Conservation (phyloP, 64 coral and sea anemone species). For the Catalaphyllia jardinei region DNA sequence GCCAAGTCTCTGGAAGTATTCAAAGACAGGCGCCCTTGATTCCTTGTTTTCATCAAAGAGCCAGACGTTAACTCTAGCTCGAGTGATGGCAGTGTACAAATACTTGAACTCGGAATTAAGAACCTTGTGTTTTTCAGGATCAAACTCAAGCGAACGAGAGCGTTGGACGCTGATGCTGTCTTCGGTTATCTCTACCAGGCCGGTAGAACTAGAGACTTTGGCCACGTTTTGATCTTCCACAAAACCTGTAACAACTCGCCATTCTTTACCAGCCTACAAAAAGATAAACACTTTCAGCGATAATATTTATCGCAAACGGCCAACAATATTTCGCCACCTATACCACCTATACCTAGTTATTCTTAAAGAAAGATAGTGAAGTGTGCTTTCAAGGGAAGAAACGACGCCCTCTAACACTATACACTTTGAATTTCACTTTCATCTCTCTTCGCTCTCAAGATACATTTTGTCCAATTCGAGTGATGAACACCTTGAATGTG, state of each 20-base stretch:
- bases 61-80: conserved; percentile 97
- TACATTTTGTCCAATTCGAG: too few relatives aligned
- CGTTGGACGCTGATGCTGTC: not conserved
- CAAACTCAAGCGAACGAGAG: conserved; percentile 62
- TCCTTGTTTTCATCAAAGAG: conserved; percentile 94
- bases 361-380: too few relatives aligned
- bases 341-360: not conserved
- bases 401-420: too few relatives aligned
- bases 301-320: not conserved
- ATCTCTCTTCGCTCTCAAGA: too few relatives aligned
- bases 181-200: conserved; percentile 44
- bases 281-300: not conserved
- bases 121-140: conserved; percentile 90
- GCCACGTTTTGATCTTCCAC: conserved; percentile 10
- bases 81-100: conserved; percentile 94
- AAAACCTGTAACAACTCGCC: conserved; percentile 72
- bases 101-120: conserved; percentile 97
- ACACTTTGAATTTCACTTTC: too few relatives aligned
- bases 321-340: not conserved
- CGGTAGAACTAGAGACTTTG: not conserved
- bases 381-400: too few relatives aligned
- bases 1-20: conserved; percentile 9
- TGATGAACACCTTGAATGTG: too few relatives aligned
- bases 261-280: conserved; percentile 68
- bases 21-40: conserved; percentile 80